Evolutionary conservation across 2,113 vertebrate species (phyloP).

Genomic region (Sylvia atricapilla): DNA sequence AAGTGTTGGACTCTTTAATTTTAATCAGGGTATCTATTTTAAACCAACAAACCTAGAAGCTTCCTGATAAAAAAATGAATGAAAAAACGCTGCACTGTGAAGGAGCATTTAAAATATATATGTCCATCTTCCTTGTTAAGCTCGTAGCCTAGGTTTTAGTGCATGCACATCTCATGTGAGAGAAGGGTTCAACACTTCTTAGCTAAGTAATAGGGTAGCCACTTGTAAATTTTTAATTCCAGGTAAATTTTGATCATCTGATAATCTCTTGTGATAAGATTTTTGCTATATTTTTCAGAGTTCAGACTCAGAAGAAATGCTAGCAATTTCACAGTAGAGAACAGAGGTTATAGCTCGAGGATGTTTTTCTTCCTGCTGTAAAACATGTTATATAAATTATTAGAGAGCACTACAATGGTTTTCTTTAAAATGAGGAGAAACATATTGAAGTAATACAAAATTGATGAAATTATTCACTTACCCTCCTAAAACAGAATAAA

Average conservation of each 20-base stretch:
- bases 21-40: not conserved
- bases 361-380: constrained; percentile 43
- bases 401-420: constrained; percentile 36
- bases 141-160: not conserved
- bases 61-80: not conserved
- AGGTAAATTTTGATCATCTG: constrained; percentile 28
- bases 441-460: constrained; percentile 52
- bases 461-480: constrained; percentile 50
- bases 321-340: constrained; percentile 56
- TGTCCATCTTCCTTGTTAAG: not conserved
- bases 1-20: not conserved
- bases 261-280: constrained; percentile 20
- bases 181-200: not conserved
- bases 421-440: constrained; percentile 57
- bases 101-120: not conserved
- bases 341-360: constrained; percentile 61
- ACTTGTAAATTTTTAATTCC: constrained; percentile 18
- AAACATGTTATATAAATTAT: constrained; percentile 41
- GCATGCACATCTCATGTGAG: not conserved
- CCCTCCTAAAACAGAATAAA: constrained; percentile 25
- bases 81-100: not conserved
- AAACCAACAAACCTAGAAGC: not conserved
- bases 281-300: constrained; percentile 54
- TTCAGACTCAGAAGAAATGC: constrained; percentile 53
- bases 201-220: not conserved